A percentile compares a stretch with the other conserved stretches of the same genome.
Evolutionary conservation across 2,797 vertebrate species (phyloP).

Genomic region (Bucorvus abyssinicus): DNA sequence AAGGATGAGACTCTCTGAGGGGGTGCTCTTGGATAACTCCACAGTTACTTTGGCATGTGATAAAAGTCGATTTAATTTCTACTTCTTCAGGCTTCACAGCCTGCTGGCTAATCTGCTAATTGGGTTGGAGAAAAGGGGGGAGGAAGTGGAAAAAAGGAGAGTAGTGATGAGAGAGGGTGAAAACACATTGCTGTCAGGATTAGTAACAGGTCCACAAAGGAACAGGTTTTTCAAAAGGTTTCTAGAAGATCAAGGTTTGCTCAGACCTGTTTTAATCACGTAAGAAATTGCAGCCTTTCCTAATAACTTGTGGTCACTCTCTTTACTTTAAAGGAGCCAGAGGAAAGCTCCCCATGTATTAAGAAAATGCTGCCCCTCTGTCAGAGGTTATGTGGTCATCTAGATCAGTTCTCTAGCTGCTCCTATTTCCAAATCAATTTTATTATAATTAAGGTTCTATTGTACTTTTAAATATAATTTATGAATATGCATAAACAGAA

Average conservation of each 20-base stretch:
- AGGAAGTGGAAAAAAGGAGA: not conserved
- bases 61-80: slow-evolving; percentile 58
- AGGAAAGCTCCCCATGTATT: not conserved
- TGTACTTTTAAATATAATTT: slow-evolving; percentile 44
- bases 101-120: slow-evolving; percentile 59
- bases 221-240: not conserved
- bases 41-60: slow-evolving; percentile 8
- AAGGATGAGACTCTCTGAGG: not conserved
- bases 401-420: not conserved
- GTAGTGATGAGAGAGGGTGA: not conserved
- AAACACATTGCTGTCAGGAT: not conserved
- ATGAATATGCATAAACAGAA: slow-evolving; percentile 54
- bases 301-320: not conserved
- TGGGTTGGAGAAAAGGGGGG: not conserved
- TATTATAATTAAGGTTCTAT: slow-evolving; percentile 33
- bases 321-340: not conserved
- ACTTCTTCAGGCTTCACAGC: slow-evolving; percentile 15
- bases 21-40: slow-evolving; percentile 11
- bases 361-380: not conserved
- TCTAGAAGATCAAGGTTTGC: slow-evolving; percentile 18
- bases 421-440: not conserved
- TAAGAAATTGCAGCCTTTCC: not conserved
- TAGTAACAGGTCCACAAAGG: not conserved
- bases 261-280: not conserved
- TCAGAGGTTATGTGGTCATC: not conserved